These are phyloP conservation scores for Sceloporus tristichus DNA, from an alignment of 2,113 vertebrate genomes.

Conservation along the genomic window DNA sequence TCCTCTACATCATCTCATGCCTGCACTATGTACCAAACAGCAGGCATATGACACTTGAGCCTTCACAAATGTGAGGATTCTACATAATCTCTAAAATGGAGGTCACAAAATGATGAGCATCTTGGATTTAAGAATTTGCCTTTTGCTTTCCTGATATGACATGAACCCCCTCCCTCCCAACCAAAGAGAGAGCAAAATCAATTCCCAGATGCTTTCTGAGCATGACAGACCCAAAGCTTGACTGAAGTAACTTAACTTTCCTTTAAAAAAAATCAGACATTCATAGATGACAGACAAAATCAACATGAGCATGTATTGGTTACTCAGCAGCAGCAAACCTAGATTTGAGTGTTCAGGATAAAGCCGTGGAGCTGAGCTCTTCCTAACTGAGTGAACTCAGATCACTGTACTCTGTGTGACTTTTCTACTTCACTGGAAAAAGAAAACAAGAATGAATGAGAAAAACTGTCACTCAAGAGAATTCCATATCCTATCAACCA, in stretches of 20 bases:
- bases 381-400: conserved; percentile 62
- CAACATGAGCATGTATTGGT: conserved; percentile 27
- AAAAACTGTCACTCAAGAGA: conserved; percentile 62
- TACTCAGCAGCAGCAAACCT: conserved; percentile 26
- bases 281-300: conserved; percentile 47
- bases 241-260: neutral
- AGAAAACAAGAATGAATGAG: conserved; percentile 54
- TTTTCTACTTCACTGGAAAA: conserved; percentile 69
- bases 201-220: conserved; percentile 31
- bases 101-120: neutral
- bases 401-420: conserved; percentile 53
- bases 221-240: neutral
- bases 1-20: neutral
- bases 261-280: conserved; percentile 29
- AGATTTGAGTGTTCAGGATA: conserved; percentile 44
- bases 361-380: conserved; percentile 57
- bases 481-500: conserved; percentile 57
- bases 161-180: neutral
- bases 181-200: neutral
- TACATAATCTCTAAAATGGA: conserved; percentile 12
- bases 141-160: neutral
- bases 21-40: conserved; percentile 5
- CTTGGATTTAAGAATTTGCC: neutral
- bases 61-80: conserved; percentile 9
- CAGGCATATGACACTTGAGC: neutral